Base-by-base conservation (phyloP, 2,888 invertebrate genomes). In the Eremobia ochroleuca region DNA sequence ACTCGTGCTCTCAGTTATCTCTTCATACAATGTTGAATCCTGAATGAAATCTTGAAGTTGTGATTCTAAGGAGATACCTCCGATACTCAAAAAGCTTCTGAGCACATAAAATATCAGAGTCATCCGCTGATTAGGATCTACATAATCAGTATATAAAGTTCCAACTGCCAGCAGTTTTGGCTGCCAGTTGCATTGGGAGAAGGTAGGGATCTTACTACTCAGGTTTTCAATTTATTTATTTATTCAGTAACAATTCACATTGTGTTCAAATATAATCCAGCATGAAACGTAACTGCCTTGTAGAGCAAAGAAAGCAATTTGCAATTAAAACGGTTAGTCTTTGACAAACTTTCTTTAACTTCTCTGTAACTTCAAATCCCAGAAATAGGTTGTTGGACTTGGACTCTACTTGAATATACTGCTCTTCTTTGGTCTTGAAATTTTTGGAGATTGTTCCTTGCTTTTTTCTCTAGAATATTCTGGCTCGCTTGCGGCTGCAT, bases 1-100 rank as follows among this genome's bases (percentile, higher is more conserved):
- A 67, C 73, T 85, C 67, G 55, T 68, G 15, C 61, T n/a, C 49
- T 43, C 8, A 52, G 34, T n/a, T 61, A 43, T 58, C n/a, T 59
- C 21, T 55, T 67, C 31, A 25, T 59, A 1, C 15, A 37, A 40
- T 52, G 6, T 61, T 52, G 34, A 28, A 31, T 67, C 31, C 40
- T 76, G 43, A 46, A 59, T 34, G n/a, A 61, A 18, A 25, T 21
- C 9, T 52, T 80, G 61, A 46, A 2, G 6, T 15, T 37, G 46
- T 25, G 0, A 18, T 43, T 61, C 4, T 11, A 73, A 11, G 1
- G 18, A 52, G 28, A 37, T 25, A 13, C 18, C 21, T 8, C 4
- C 4, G 11, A n/a, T 21, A 37, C 25, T 43, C 15, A 37, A 80
- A 31, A 62, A 4, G 28, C n/a, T 55, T 8, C 71, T 72, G 43